Evolutionary conservation across 2,113 vertebrate species (phyloP).

Genomic region (Phyllostomus discolor): DNA sequence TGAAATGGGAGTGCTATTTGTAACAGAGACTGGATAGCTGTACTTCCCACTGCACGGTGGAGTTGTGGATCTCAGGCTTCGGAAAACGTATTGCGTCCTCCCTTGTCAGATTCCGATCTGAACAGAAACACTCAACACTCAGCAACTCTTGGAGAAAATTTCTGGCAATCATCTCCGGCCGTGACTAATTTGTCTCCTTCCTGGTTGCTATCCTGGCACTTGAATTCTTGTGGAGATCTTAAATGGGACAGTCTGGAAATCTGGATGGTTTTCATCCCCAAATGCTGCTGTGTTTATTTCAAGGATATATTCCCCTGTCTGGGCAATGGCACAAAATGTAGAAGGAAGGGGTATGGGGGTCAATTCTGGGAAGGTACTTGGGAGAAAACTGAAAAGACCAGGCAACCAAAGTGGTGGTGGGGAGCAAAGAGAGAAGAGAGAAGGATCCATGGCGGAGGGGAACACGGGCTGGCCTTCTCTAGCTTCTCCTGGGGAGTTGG

Average conservation of each 20-base stretch:
- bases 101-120: not conserved
- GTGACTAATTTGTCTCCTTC: constrained; percentile 9
- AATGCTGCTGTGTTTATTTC: not conserved
- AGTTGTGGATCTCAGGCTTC: not conserved
- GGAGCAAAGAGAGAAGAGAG: not conserved
- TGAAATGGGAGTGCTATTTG: not conserved
- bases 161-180: not conserved
- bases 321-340: not conserved
- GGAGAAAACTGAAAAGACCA: not conserved
- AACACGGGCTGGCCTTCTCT: not conserved
- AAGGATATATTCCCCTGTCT: not conserved
- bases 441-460: not conserved
- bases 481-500: not conserved
- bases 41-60: not conserved
- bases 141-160: not conserved
- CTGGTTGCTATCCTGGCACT: not conserved
- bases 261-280: not conserved
- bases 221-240: not conserved
- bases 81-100: not conserved
- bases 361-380: not conserved
- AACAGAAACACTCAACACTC: not conserved
- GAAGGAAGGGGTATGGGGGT: not conserved
- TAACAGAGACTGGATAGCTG: not conserved
- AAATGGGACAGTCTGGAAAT: constrained; percentile 6
- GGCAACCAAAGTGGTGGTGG: not conserved